Conservation (phyloP, 2,113 vertebrate genomes). For the Antigone vipio region DNA sequence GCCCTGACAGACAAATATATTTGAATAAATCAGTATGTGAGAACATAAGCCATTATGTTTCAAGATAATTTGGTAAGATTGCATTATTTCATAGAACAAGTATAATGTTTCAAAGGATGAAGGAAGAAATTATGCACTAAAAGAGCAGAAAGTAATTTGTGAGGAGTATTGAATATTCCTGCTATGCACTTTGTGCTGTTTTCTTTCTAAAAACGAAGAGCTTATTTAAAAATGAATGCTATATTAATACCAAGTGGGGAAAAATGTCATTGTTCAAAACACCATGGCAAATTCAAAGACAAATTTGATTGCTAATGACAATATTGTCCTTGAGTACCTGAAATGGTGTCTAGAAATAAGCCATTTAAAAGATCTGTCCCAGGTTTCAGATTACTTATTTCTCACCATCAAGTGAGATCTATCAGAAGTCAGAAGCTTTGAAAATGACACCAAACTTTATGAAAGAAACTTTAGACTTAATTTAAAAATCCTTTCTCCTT, state of each 20-base stretch:
- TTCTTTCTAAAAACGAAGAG: background rate
- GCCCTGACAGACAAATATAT: background rate
- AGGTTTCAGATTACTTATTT: background rate
- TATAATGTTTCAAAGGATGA: background rate
- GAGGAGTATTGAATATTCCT: background rate
- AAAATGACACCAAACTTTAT: background rate
- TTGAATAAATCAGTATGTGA: background rate
- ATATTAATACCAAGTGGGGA: background rate
- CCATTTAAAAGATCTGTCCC: background rate
- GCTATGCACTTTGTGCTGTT: accelerated
- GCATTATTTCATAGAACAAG: background rate
- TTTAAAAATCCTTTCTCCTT: background rate
- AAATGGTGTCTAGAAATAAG: background rate
- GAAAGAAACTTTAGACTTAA: background rate
- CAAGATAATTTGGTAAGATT: background rate
- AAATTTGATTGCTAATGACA: background rate
- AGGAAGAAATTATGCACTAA: background rate
- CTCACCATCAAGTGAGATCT: background rate
- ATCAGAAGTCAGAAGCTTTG: background rate
- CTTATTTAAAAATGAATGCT: background rate
- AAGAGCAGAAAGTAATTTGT: background rate
- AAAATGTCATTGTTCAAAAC: background rate
- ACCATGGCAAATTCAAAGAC: background rate
- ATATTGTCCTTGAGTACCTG: background rate
- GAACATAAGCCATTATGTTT: background rate